A percentile compares a stretch with the other conserved stretches of the same genome.
Conservation (phyloP, 2,113 vertebrate species). For the Eulemur rufifrons region DNA sequence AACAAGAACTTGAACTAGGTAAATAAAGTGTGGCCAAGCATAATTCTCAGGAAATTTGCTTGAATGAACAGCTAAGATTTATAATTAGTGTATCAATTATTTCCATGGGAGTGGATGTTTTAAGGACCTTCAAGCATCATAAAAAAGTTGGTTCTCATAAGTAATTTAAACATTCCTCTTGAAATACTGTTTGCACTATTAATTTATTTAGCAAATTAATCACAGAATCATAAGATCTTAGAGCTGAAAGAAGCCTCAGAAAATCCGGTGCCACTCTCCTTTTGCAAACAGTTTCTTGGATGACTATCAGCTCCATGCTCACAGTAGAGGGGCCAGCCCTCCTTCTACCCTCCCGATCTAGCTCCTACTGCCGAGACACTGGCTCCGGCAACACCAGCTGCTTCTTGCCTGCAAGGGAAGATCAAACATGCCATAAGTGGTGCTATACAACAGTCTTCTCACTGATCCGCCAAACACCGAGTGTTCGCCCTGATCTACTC, state of each 20-base stretch:
- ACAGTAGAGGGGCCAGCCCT: neutral
- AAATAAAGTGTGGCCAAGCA: slow-evolving; percentile 55
- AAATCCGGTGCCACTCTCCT: slow-evolving; percentile 23
- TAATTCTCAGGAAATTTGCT: slow-evolving; percentile 53
- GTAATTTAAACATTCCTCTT: slow-evolving; percentile 73
- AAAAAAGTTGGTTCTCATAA: slow-evolving; percentile 75
- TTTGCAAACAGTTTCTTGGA: slow-evolving; percentile 33
- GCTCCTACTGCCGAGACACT: neutral
- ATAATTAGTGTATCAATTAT: slow-evolving; percentile 72
- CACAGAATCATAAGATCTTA: slow-evolving; percentile 69
- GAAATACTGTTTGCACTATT: slow-evolving; percentile 71
- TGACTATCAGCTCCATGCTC: neutral
- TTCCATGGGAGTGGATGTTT: slow-evolving; percentile 64
- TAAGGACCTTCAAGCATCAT: too few species aligned
- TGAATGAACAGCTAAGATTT: slow-evolving; percentile 64
- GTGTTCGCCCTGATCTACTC: neutral
- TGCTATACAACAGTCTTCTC: neutral
- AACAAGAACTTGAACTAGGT: slow-evolving; percentile 67
- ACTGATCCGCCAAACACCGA: neutral
- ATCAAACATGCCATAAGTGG: neutral
- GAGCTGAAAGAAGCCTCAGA: slow-evolving; percentile 34
- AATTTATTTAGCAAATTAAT: slow-evolving; percentile 76
- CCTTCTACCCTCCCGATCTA: neutral
- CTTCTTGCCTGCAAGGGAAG: neutral
- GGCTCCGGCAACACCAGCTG: neutral